Evolutionary conservation across 2,113 vertebrate genomes (phyloP), one percentile per base, ranked within the genome.

Genomic region (Apeltes quadracus): DNA sequence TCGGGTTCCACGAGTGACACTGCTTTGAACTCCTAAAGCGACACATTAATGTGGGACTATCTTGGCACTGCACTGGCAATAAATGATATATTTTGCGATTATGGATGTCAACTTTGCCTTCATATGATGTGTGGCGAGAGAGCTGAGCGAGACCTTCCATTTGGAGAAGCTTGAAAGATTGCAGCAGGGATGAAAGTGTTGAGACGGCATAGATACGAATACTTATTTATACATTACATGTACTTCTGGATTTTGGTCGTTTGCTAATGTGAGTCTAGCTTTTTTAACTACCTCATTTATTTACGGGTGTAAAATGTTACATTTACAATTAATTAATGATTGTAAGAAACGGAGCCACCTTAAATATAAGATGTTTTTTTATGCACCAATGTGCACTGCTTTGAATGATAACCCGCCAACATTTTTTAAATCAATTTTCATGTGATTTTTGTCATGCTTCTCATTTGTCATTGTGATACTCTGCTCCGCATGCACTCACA

Each of bases 401-500:
- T 46, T 20, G 7, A 46, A 1, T 20, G 44, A 46, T 20, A 5
- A 43, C 39, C 12, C 15, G 14, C 14, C 12, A 41, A 41, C n/a
- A n/a, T n/a, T n/a, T n/a, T n/a, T n/a, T n/a, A n/a, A n/a, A 41
- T 41, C 3, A 43, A 43, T 43, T 16, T 20, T 18, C 43, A 18
- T 44, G 20, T 46, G 43, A 46, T 20, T 20, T 46, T 44, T 38
- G 7, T 46, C 20, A 18, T 46, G 43, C 7, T 16, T 5, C 15
- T 18, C 1, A 44, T 20, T 44, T 44, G 1, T 16, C 16, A 44
- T 13, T 38, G 25, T 4, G 14, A 51, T 36, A 29, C 23, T 27
- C 39, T 0, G 20, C 20, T 36, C 2, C 44, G 25, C 2, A 7
- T 41, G 38, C 69, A 93, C 98, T 99, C 86, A 99, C 98, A 97